phyloP scores from a whole-genome alignment of 2,888 invertebrate species.

The Lithodes maja region DNA sequence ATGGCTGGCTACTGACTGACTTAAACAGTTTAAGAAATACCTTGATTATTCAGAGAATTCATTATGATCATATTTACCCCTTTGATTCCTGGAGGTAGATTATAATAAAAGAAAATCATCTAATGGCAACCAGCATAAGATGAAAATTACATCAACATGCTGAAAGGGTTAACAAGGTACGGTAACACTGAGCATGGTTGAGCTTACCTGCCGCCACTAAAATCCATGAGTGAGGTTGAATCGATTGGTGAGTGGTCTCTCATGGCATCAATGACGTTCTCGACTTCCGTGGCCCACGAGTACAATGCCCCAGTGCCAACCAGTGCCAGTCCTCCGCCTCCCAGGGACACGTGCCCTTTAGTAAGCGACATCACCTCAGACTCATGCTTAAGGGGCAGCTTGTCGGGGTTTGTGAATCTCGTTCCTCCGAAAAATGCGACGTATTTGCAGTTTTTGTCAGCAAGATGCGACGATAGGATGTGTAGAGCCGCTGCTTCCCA shows the following conservation, averaged over 20 bases:
- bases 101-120: too few relatives aligned
- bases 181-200: neutral
- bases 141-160: too few relatives aligned
- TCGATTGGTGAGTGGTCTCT: slow-evolving; percentile 82
- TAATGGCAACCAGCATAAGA: too few relatives aligned
- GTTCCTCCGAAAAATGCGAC: slow-evolving; percentile 93
- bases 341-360: slow-evolving; percentile 89
- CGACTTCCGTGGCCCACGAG: slow-evolving; percentile 87
- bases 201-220: slow-evolving; percentile 86
- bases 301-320: slow-evolving; percentile 93
- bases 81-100: too few relatives aligned
- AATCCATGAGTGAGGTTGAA: slow-evolving; percentile 86
- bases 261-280: slow-evolving; percentile 82
- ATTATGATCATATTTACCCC: too few relatives aligned
- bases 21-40: too few relatives aligned
- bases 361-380: slow-evolving; percentile 75
- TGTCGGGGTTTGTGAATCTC: slow-evolving; percentile 78
- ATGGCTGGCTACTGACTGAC: too few relatives aligned
- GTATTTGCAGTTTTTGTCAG: slow-evolving; percentile 85
- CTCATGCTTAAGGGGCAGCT: slow-evolving; percentile 71
- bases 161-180: too few relatives aligned
- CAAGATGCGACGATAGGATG: slow-evolving; percentile 83
- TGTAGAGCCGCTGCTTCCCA: slow-evolving; percentile 92
- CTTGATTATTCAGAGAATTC: too few relatives aligned
- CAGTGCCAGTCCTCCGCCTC: slow-evolving; percentile 92